Base-by-base conservation (phyloP, 2,113 vertebrate species). In the Psettodes erumei region DNA sequence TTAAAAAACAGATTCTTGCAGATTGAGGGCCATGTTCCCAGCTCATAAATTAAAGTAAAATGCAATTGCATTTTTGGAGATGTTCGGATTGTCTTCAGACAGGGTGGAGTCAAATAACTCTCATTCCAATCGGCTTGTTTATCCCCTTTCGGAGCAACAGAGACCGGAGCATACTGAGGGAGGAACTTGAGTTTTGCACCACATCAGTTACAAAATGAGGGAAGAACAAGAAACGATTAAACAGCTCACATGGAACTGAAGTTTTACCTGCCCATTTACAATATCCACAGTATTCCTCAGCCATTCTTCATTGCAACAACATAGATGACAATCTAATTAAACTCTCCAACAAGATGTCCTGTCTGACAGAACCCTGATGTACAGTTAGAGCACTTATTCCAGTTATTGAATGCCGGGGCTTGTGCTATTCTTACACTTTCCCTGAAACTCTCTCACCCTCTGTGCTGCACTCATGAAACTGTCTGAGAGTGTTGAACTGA, bases 391-490 rank as follows among this genome's bases (percentile, higher is more conserved):
- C 70, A 76, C 66, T 79, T 62, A 73, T 74, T 74, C 74, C 65
- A 72, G 63, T 35, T 47, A 65, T 16, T 71, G 68, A 80, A 75
- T 86, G 55, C 71, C 40, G 11, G 77, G 56, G 56, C 79, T 56
- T 81, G 80, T 81, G 76, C 85, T 87, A 85, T 83, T 88, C 87
- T 85, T 85, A 84, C 64, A 56, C 79, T 76, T 61, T 58, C 54
- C 48, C 70, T 83, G 48, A n/a, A n/a, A 77, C 76, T 63, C 71
- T 64, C 71, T 82, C 65, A 21, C 60, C 74, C 82, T 68, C 70
- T 59, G 27, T 61, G 62, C 74, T 68, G 73, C 76, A 66, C 70
- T 55, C 74, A 32, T 37, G 32, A 70, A 64, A 18, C 21, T 43
- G 40, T 12, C 45, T 61, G 38, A 50, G n/a, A 76, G 59, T 6